Percentiles rank a stretch among this genome's conserved stretches.
Evolutionary conservation across 2,113 vertebrate genomes (phyloP).

Genomic region (Strix aluco): DNA sequence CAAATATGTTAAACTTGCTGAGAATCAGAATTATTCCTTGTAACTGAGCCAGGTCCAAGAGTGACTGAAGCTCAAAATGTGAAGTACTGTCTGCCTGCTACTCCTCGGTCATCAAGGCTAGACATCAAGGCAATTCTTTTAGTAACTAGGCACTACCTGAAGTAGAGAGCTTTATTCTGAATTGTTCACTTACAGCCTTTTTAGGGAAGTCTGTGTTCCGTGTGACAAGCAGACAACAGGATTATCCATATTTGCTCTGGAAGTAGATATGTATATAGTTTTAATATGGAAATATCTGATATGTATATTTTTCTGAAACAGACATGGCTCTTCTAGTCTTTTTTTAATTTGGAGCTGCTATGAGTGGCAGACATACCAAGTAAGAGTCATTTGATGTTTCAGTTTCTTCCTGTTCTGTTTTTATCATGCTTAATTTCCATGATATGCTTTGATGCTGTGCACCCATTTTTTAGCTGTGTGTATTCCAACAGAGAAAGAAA

Average conservation of each 20-base stretch:
- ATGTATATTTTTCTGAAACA: neutral
- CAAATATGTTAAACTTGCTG: constrained; percentile 46
- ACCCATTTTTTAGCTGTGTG: neutral
- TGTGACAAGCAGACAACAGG: neutral
- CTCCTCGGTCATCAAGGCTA: constrained; percentile 23
- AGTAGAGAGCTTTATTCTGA: neutral
- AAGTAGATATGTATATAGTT: neutral
- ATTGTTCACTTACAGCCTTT: neutral
- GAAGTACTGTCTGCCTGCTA: constrained; percentile 30
- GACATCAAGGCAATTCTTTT: constrained; percentile 9
- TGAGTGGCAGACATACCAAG: neutral
- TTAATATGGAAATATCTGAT: neutral
- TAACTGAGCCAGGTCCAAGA: constrained; percentile 46
- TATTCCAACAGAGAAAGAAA: neutral
- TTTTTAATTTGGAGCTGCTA: neutral
- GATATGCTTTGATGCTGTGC: constrained; percentile 2
- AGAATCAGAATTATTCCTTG: constrained; percentile 56
- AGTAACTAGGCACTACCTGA: neutral
- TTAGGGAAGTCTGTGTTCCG: neutral
- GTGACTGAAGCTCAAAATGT: constrained; percentile 39
- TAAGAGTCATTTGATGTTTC: constrained; percentile 21
- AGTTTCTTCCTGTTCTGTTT: constrained; percentile 10
- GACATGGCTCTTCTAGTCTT: neutral
- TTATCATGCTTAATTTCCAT: constrained; percentile 13
- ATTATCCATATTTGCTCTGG: neutral